phyloP scores from a whole-genome alignment of 92 coral and sea anemone species.

The Micromussa lordhowensis region DNA sequence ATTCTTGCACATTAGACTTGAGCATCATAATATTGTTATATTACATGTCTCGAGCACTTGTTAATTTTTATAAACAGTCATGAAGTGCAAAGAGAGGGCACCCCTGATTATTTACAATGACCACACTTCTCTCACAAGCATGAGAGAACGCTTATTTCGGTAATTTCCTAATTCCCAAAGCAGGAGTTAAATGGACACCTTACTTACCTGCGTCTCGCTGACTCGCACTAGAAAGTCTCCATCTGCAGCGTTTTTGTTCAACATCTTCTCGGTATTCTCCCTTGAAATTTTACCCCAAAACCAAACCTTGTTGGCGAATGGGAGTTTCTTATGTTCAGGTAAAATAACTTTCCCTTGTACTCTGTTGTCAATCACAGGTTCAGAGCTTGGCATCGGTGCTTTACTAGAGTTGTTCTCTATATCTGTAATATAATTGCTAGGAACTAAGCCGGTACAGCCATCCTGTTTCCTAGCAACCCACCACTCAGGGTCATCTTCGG shows the following conservation, averaged over 20 bases:
- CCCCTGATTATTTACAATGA: too few relatives aligned
- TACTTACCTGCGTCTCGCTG: constrained; percentile 95
- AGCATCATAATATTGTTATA: too few relatives aligned
- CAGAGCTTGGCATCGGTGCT: constrained; percentile 31
- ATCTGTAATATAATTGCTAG: constrained; percentile 89
- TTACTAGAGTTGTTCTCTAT: constrained; percentile 64
- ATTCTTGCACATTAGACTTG: too few relatives aligned
- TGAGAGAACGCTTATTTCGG: too few relatives aligned
- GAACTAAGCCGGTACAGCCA: constrained; percentile 90
- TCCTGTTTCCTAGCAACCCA: constrained; percentile 92
- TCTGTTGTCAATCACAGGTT: constrained; percentile 10
- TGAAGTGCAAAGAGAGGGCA: too few relatives aligned
- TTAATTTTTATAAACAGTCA: too few relatives aligned
- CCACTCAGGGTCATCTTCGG: constrained; percentile 97
- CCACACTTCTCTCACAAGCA: too few relatives aligned
- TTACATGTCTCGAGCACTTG: too few relatives aligned
- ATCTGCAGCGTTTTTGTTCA: constrained; percentile 72
- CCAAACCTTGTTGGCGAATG: constrained; percentile 82
- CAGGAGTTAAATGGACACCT: background rate
- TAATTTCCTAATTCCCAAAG: too few relatives aligned
- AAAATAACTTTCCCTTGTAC: constrained; percentile 40
- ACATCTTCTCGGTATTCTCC: constrained; percentile 78
- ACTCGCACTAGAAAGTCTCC: constrained; percentile 94
- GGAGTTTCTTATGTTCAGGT: constrained; percentile 57
- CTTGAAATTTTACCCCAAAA: constrained; percentile 96